A percentile compares a stretch with the other conserved stretches of the same genome.
Evolutionary conservation across 2,888 invertebrate species (phyloP).

Genomic region (Neria commutata): DNA sequence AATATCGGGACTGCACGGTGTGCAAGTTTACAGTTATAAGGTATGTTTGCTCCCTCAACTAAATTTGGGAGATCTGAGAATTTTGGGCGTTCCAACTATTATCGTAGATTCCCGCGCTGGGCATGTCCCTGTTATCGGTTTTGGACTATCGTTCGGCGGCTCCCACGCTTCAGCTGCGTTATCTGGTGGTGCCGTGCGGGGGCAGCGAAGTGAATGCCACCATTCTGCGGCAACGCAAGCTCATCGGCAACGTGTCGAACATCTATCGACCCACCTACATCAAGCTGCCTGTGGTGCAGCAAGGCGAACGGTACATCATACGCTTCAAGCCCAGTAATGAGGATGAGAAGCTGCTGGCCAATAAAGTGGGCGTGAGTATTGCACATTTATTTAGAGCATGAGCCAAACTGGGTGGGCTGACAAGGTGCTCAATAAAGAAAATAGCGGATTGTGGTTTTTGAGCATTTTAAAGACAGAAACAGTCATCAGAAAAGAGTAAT

Average conservation of each 20-base stretch:
- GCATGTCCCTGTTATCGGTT: background rate
- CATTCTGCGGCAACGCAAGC: constrained; percentile 58
- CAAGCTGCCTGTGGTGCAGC: constrained; percentile 49
- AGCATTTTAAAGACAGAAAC: no score
- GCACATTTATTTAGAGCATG: no score
- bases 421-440: no score
- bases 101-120: background rate
- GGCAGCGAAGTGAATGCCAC: constrained; percentile 64
- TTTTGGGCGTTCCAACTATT: constrained; percentile 4
- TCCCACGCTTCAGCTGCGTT: constrained; percentile 40
- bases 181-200: constrained; percentile 67
- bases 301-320: constrained; percentile 64
- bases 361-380: constrained; percentile 64
- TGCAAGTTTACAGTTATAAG: constrained; percentile 66
- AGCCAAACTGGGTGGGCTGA: no score
- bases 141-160: background rate
- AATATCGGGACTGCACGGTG: constrained; percentile 64
- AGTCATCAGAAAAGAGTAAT: no score
- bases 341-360: constrained; percentile 63
- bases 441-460: no score
- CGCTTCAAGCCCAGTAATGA: constrained; percentile 64
- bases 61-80: no score
- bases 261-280: constrained; percentile 64
- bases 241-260: constrained; percentile 54
- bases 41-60: constrained; percentile 45